A percentile compares a stretch with the other conserved stretches of the same genome.
Evolutionary conservation across 2,113 vertebrate genomes (phyloP).

Genomic region (Salminus brasiliensis): DNA sequence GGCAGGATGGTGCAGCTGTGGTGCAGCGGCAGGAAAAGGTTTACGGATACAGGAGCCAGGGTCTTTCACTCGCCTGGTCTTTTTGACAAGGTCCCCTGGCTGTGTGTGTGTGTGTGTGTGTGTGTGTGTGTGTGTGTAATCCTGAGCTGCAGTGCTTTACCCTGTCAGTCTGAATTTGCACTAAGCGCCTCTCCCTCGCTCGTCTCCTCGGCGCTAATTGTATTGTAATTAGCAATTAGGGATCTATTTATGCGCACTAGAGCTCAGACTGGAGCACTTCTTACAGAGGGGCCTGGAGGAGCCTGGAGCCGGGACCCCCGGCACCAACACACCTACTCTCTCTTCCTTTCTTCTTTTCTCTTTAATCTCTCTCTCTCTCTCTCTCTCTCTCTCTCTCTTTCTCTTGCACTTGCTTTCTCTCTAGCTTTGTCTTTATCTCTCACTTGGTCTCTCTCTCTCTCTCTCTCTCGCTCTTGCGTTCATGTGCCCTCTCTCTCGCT

Average conservation of each 20-base stretch:
- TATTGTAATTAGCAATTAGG: conserved; percentile 80
- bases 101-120: conserved; percentile 51
- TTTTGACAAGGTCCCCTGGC: not conserved
- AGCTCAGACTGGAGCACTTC: conserved; percentile 74
- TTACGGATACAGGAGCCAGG: not conserved
- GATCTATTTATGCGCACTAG: conserved; percentile 73
- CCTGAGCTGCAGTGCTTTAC: conserved; percentile 63
- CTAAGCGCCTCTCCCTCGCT: conserved; percentile 74
- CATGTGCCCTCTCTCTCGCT: no score
- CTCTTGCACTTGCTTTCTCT: not conserved
- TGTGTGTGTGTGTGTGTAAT: conserved; percentile 57
- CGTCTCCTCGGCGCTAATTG: conserved; percentile 76
- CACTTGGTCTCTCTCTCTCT: not conserved
- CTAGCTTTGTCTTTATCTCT: not conserved
- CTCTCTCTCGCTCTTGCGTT: no score
- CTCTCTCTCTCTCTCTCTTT: conserved; percentile 48
- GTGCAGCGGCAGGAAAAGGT: not conserved
- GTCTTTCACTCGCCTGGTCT: not conserved
- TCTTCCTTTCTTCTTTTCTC: no score
- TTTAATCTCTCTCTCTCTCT: no score
- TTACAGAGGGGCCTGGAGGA: conserved; percentile 56
- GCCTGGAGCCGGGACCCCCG: conserved; percentile 9
- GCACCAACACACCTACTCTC: not conserved
- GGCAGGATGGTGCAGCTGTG: not conserved
- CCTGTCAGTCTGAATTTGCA: conserved; percentile 77